A percentile compares a stretch with the other conserved stretches of the same genome.
Evolutionary conservation across 2,888 invertebrate species (phyloP).

Genomic region (Metallyticus violacea): DNA sequence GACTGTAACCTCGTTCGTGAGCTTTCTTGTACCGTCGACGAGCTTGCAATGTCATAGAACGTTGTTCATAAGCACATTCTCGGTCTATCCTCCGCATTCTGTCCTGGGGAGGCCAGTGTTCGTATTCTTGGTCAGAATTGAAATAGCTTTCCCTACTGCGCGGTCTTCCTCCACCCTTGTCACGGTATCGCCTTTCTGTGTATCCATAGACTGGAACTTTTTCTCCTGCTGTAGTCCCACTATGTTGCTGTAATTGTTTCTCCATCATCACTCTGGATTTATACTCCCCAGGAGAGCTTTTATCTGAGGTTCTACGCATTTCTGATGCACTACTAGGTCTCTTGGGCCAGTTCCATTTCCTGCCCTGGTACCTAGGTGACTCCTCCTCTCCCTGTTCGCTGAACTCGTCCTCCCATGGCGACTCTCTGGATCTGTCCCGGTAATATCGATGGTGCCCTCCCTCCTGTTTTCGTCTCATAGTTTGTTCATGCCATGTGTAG

Average conservation of each 20-base stretch:
- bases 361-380: slow-evolving; percentile 43
- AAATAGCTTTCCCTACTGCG: slow-evolving; percentile 47
- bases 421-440: slow-evolving; percentile 47
- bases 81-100: slow-evolving; percentile 43
- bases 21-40: slow-evolving; percentile 32
- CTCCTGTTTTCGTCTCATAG: slow-evolving; percentile 47
- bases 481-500: slow-evolving; percentile 44
- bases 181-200: slow-evolving; percentile 43
- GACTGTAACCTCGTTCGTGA: slow-evolving; percentile 35
- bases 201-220: slow-evolving; percentile 11
- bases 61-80: slow-evolving; percentile 43
- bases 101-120: slow-evolving; percentile 38
- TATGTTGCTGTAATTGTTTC: slow-evolving; percentile 24
- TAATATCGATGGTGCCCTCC: slow-evolving; percentile 43
- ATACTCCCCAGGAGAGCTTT: slow-evolving; percentile 29
- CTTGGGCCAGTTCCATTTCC: slow-evolving; percentile 49
- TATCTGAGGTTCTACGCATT: slow-evolving; percentile 40
- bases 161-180: slow-evolving; percentile 46
- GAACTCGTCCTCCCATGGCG: slow-evolving; percentile 61
- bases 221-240: slow-evolving; percentile 9
- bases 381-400: slow-evolving; percentile 44
- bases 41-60: slow-evolving; percentile 39
- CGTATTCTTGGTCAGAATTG: slow-evolving; percentile 31
- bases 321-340: slow-evolving; percentile 58
- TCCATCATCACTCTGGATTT: slow-evolving; percentile 20